Evolutionary conservation across 2,888 invertebrate species (phyloP).

Genomic region (Morpho deidamia): DNA sequence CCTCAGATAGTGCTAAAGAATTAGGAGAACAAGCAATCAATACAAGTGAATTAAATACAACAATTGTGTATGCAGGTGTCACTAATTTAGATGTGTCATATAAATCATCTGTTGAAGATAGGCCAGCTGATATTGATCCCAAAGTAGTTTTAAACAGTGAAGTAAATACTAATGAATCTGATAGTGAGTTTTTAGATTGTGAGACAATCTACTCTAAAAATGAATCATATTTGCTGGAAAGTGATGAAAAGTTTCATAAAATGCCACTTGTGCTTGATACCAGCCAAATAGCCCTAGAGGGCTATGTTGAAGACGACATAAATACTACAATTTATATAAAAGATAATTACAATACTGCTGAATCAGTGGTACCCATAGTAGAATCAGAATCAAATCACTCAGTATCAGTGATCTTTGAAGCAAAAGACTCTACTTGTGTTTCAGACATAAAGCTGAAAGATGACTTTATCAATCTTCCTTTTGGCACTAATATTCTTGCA

Average conservation of each 20-base stretch:
- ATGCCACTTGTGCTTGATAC: neutral
- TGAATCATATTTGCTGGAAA: conserved; percentile 26
- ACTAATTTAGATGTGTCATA: conserved; percentile 36
- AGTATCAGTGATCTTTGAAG: too few relatives aligned
- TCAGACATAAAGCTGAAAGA: too few relatives aligned
- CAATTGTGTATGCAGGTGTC: conserved; percentile 61
- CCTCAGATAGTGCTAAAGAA: conserved; percentile 7
- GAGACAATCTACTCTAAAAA: conserved; percentile 60
- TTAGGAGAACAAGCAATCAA: neutral
- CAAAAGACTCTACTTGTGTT: too few relatives aligned
- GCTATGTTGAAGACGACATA: conserved; percentile 9
- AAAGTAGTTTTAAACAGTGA: conserved; percentile 21
- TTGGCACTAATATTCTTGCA: too few relatives aligned
- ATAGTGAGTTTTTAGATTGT: conserved; percentile 66
- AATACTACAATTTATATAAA: neutral
- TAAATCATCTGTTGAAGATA: conserved; percentile 41
- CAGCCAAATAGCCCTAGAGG: conserved; percentile 14
- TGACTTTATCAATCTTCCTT: too few relatives aligned
- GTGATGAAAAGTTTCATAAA: neutral
- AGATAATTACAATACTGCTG: neutral
- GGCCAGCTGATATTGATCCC: conserved; percentile 33
- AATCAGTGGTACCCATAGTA: neutral
- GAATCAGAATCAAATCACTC: too few relatives aligned
- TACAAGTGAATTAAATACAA: conserved; percentile 35
- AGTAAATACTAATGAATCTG: conserved; percentile 43